Percentiles rank a stretch among this genome's conserved stretches.
phyloP scores from a whole-genome alignment of 2,797 vertebrate species.

The Pseudomugil gertrudae region DNA sequence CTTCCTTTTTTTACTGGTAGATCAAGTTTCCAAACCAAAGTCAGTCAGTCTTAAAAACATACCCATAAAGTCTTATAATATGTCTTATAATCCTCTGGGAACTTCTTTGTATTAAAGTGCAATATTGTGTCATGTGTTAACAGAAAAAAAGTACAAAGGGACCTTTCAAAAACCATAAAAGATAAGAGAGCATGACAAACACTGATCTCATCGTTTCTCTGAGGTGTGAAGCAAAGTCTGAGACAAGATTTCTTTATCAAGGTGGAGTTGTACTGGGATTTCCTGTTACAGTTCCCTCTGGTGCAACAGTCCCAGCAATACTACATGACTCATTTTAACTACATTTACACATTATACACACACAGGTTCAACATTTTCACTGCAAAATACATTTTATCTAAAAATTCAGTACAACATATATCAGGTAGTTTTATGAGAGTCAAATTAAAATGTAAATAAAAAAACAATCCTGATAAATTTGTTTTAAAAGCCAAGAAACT shows the following conservation, averaged over 20 bases:
- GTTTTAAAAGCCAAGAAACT: too few species aligned
- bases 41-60: not conserved
- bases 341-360: not conserved
- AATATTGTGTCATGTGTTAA: not conserved
- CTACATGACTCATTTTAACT: not conserved
- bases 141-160: not conserved
- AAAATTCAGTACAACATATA: not conserved
- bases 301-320: not conserved
- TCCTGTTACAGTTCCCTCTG: slow-evolving; percentile 31
- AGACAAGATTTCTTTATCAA: slow-evolving; percentile 37
- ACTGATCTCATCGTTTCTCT: slow-evolving; percentile 17
- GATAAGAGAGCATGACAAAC: not conserved
- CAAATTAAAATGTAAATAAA: too few species aligned
- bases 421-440: too few species aligned
- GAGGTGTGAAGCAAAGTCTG: not conserved
- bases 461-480: not conserved
- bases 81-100: slow-evolving; percentile 6
- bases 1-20: slow-evolving; percentile 31
- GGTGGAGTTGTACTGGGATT: not conserved
- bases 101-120: slow-evolving; percentile 33
- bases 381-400: not conserved
- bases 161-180: slow-evolving; percentile 1
- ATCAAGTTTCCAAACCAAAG: slow-evolving; percentile 43
- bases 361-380: not conserved
- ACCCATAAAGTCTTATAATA: not conserved